A percentile compares a stretch with the other conserved stretches of the same genome.
Conservation (phyloP, 2,113 vertebrate species). For the Pterocles burchelli region DNA sequence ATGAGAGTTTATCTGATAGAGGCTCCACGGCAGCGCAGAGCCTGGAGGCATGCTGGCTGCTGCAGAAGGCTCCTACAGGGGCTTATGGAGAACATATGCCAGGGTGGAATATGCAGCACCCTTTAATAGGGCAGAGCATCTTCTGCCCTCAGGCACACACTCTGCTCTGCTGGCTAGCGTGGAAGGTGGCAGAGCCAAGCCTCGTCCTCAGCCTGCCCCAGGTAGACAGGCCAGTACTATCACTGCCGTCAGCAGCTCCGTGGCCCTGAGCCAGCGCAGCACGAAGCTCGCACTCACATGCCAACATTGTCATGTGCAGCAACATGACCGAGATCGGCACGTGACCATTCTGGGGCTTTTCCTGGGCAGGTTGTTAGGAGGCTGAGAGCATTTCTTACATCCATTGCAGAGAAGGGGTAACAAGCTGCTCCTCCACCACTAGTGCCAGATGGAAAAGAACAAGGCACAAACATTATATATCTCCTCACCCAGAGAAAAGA, state of each 20-base stretch:
- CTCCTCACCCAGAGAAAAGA: not conserved
- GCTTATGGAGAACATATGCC: slow-evolving; percentile 31
- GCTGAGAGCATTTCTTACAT: not conserved
- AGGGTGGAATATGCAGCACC: not conserved
- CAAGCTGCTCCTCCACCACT: not conserved
- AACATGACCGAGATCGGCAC: rapidly evolving
- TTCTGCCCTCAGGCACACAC: not conserved
- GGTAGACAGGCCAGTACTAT: not conserved
- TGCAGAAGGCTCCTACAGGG: not conserved
- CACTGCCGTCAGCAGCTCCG: rapidly evolving
- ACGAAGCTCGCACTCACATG: rapidly evolving
- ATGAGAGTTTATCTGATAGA: not conserved
- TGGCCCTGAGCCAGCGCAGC: not conserved
- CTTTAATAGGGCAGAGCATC: not conserved
- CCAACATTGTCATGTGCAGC: rapidly evolving
- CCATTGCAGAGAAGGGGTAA: not conserved
- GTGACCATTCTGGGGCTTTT: rapidly evolving
- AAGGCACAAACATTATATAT: not conserved
- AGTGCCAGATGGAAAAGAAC: not conserved
- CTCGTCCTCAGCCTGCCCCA: not conserved
- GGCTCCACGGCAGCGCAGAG: rapidly evolving
- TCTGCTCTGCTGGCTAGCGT: not conserved
- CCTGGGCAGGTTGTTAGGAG: not conserved
- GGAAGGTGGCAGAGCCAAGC: not conserved
- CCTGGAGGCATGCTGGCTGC: not conserved